Evolutionary conservation across 2,888 invertebrate genomes (phyloP).

Genomic region (Cylindroiulus punctatus): DNA sequence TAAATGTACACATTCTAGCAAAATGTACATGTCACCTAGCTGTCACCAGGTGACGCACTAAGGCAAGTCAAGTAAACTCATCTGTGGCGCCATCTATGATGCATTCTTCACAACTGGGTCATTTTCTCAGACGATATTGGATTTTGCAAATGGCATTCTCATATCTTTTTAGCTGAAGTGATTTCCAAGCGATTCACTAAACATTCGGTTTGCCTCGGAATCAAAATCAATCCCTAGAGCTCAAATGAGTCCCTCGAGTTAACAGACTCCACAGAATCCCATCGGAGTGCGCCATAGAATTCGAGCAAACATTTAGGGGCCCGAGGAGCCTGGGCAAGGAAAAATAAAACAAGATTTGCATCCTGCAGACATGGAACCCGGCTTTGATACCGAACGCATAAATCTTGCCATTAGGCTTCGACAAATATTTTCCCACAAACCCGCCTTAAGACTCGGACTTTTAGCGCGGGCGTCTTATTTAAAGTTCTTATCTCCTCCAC

Average conservation of each 20-base stretch:
- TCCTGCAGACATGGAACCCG: not conserved
- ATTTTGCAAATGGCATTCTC: no score
- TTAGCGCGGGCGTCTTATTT: not conserved
- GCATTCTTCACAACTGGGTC: not conserved
- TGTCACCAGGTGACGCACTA: not conserved
- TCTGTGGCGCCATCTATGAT: not conserved
- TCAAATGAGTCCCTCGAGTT: not conserved
- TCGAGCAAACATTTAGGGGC: not conserved
- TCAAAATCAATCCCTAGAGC: not conserved
- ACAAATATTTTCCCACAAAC: not conserved
- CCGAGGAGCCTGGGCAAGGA: not conserved
- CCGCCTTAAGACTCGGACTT: slow-evolving; percentile 22
- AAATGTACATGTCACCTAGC: no score
- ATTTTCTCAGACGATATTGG: not conserved
- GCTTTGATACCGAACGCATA: not conserved
- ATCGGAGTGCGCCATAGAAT: not conserved
- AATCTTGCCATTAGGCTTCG: slow-evolving; percentile 24
- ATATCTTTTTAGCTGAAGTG: no score
- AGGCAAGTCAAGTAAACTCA: not conserved
- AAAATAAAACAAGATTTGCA: not conserved
- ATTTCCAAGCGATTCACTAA: not conserved
- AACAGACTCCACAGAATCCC: not conserved
- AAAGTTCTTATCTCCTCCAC: not conserved
- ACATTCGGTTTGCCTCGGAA: not conserved
- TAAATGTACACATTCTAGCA: no score